Evolutionary conservation across 1,140 invertebrate genomes (phyloP), one percentile per base, ranked within the genome.

Genomic region (Eurosta solidaginis): DNA sequence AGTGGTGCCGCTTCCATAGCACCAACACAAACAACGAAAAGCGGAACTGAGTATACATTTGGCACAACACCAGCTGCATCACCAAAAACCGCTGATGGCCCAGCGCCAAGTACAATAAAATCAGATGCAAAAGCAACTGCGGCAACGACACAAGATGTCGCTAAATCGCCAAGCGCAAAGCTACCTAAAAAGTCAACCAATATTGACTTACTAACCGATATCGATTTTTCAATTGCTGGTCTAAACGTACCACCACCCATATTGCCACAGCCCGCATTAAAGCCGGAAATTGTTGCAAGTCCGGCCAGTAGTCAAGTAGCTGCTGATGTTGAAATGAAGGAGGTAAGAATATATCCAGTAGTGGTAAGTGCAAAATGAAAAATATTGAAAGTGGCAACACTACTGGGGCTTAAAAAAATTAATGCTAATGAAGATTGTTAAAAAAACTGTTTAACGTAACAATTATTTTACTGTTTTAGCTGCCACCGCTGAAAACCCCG

Each of bases 141-240:
- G 1, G n/a, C 74, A 44, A 50, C 52, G 54, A 5, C 63, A 20
- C 12, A 40, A 5, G 59, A 7, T 17, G 29, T 33, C 1, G 14
- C 17, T 1, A 68, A 68, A 40, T 33, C 59, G 5, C 7, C 20
- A 2, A n/a, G n/a, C n/a, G 40, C 50, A 12, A 77, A 79, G 47
- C 36, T 49, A 77, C 12, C 75, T 17, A 76, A 80, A 40, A 83
- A 81, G 74, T 89, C 89, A 84, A 90, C 86, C 14, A 93, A 94
- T 80, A 91, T 95, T 42, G 94, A 96, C 88, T 88, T 96, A 42
- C 84, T 96, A 1, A 92, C 93, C 1, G 94, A 93, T 68, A 90
- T 96, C 22, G 94, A 96, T 83, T 92, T 95, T 78, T 89, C 88
- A 0, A 82, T 63, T 1, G 77, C 80, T 50, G 52, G 42, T 0